These are phyloP conservation scores for Tenualosa ilisha DNA, from an alignment of 2,797 vertebrate genomes.

Conservation along the genomic window DNA sequence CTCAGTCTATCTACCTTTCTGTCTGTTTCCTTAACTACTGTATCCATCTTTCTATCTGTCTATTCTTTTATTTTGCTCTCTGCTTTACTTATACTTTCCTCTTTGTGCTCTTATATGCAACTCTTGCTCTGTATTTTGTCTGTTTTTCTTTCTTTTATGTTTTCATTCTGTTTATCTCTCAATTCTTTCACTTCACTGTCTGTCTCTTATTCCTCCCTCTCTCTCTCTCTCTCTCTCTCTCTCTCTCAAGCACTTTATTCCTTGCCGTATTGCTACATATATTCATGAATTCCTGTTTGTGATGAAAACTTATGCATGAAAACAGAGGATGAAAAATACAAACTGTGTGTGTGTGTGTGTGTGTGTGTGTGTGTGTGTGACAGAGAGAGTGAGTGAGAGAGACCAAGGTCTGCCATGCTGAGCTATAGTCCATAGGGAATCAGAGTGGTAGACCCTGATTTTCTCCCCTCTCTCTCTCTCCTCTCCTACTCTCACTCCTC, in stretches of 20 bases:
- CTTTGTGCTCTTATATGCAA: neutral
- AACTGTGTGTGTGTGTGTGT: conserved; percentile 44
- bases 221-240: neutral
- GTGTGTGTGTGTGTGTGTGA: neutral
- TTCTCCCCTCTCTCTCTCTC: conserved; percentile 30
- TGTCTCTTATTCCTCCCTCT: neutral
- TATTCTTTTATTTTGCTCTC: neutral
- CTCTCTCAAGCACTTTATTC: conserved; percentile 50
- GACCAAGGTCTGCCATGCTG: conserved; percentile 46
- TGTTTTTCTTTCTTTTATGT: conserved; percentile 13
- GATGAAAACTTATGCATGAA: conserved; percentile 79
- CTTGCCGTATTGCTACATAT: conserved; percentile 71
- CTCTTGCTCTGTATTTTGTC: neutral
- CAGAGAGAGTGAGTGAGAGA: neutral
- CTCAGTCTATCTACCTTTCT: neutral
- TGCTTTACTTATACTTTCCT: neutral
- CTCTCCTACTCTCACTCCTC: conserved; percentile 39
- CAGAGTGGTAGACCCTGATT: conserved; percentile 71
- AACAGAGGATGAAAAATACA: conserved; percentile 71
- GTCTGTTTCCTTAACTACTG: neutral
- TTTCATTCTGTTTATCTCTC: conserved; percentile 17
- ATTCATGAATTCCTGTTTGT: conserved; percentile 83
- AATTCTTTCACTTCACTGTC: neutral
- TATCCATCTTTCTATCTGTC: conserved; percentile 25
- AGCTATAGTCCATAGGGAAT: conserved; percentile 79